Conservation (phyloP, 2,113 vertebrate species). For the Polypterus bichir region DNA sequence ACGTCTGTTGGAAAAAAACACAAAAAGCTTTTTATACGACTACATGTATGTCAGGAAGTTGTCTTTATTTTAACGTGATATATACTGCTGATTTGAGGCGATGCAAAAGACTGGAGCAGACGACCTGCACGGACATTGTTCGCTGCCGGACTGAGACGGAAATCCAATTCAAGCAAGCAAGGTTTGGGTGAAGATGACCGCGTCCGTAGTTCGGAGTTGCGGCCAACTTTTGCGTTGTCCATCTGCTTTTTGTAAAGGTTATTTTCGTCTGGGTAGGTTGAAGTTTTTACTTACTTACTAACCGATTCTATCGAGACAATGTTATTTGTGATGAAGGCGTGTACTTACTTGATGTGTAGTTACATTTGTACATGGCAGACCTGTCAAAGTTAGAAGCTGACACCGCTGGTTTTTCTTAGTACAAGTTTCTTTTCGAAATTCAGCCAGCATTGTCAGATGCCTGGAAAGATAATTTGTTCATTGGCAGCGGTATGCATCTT, state of each 20-base stretch:
- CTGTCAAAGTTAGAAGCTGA: too few species aligned
- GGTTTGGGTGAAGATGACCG: not conserved
- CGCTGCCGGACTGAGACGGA: not conserved
- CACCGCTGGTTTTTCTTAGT: too few species aligned
- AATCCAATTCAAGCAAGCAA: not conserved
- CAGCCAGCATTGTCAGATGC: too few species aligned
- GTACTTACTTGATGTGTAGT: too few species aligned
- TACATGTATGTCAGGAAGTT: not conserved
- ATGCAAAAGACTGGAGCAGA: not conserved
- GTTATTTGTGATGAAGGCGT: too few species aligned
- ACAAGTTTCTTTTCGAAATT: too few species aligned
- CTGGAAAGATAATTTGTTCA: too few species aligned
- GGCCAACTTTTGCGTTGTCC: not conserved
- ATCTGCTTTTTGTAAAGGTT: not conserved
- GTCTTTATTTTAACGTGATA: not conserved
- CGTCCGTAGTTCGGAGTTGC: not conserved
- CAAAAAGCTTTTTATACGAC: not conserved
- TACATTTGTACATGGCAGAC: too few species aligned
- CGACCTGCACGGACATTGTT: not conserved
- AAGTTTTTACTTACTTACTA: not conserved
- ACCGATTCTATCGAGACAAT: too few species aligned
- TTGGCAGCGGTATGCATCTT: too few species aligned
- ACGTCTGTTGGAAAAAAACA: not conserved
- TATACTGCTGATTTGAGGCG: not conserved
- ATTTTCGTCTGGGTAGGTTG: not conserved